Evolutionary conservation across 2,888 invertebrate genomes (phyloP), one percentile per base, ranked within the genome.

Genomic region (Panorpa germanica): DNA sequence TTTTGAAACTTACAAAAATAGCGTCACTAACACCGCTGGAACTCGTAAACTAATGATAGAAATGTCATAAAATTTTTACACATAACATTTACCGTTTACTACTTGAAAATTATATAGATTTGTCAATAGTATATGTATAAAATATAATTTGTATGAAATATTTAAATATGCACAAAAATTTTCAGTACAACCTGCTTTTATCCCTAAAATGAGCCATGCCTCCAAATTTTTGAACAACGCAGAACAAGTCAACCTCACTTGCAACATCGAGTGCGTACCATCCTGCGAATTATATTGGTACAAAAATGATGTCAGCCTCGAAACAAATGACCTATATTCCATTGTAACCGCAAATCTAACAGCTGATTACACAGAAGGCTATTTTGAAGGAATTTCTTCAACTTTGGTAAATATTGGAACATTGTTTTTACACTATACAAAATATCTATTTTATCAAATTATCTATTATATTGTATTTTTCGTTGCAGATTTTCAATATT

Each of bases 181-280:
- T 60, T 31, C 59, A 80, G 90, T 85, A 26, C 80, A 83, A 8
- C 90, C 90, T 4, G 70, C 76, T 36, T 86, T 90, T 55, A 85
- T 88, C 41, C 73, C 76, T 43, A 74, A 77, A 12, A 66, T 86
- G 45, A 71, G 70, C 22, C 76, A 77, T 3, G 85, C 85, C 56
- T 75, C 75, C 34, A 86, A 86, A 3, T 70, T 73, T 24, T 54
- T 77, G 9, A 80, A 75, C 52, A 76, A 78, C 39, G 70, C 81
- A 18, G 56, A 61, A 55, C 63, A 75, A 52, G 78, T 78, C 32
- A 71, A 80, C 32, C 60, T 90, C 10, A 76, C 77, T 2, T 90
- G 88, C 50, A 72, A 82, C 37, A 81, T 90, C 31, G 90, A 90
- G 48, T 90, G 88, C 47, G 78, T 75, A 7, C 90, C 90, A 0